Evolutionary conservation across 1,140 invertebrate species (phyloP), one percentile per base, ranked within the genome.

Genomic region (Cataglyphis hispanica): DNA sequence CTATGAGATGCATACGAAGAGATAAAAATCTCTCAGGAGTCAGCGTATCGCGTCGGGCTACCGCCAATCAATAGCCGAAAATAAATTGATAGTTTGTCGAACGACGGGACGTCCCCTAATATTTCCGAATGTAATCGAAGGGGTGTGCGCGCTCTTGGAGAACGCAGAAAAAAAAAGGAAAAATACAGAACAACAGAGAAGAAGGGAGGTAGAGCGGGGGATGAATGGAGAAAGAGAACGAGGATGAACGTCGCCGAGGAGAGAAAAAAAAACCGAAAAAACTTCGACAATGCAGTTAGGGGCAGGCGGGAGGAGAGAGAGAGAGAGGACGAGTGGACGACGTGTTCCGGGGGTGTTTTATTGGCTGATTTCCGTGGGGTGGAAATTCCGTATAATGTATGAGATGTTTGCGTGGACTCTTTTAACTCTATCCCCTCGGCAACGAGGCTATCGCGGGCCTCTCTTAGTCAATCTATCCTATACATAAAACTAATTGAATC

Each of bases 91-190:
- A 94, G 94, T 94, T 91, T 93, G 94, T 92, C 93, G 94, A 94
- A 88, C 94, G 91, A 90, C 92, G 93, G 94, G 94, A 93, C 94
- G 94, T 95, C 94, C 94, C 94, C 94, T 95, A 95, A 95, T 95
- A 95, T 95, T 95, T 95, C 94, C 94, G 94, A 95, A 93, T 95
- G 93, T 95, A 95, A 95, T 95, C 94, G 94, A 94, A 91, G 94
- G 94, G 94, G 94, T 95, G 94, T 95, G 89, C 87, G 77, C 89
- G 88, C 90, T 81, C 86, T 90, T 90, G 56, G 90, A 84, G 84
- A 86, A 86, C 27, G 50, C 31, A 56, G 67, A 37, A 81, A 60
- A 85, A 85, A 75, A 80, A 84, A 85, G 76, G 90, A 89, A 89
- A 92, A 89, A 78, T 70, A 84, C 88, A 86, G 85, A 88, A 69